A percentile compares a stretch with the other conserved stretches of the same genome.
Conservation (phyloP, 1,140 invertebrate species). For the Andricus grossulariae region DNA sequence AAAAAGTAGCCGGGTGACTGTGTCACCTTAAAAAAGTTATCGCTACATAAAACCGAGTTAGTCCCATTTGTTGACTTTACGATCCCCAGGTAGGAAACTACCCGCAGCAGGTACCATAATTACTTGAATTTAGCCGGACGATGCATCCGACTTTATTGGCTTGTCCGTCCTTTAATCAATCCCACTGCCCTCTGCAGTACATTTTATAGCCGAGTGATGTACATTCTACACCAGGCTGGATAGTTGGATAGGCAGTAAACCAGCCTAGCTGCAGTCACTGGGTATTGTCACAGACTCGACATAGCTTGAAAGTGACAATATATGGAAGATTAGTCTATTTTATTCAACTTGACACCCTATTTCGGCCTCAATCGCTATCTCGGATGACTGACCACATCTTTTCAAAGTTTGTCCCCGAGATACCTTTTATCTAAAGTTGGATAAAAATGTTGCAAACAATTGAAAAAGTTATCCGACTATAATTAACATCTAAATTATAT, state of each 20-base stretch:
- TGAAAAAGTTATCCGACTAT: too few species aligned
- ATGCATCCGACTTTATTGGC: constrained; percentile 22
- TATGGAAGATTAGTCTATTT: too few species aligned
- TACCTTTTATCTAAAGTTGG: too few species aligned
- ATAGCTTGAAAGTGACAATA: too few species aligned
- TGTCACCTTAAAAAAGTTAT: constrained; percentile 26
- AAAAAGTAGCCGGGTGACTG: constrained; percentile 6
- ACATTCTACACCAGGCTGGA: too few species aligned
- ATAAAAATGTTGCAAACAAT: too few species aligned
- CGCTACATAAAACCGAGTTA: constrained; percentile 27
- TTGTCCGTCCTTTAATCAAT: constrained; percentile 27
- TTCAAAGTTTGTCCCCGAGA: too few species aligned
- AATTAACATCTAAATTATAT: too few species aligned
- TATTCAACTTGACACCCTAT: too few species aligned
- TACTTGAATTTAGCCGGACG: constrained; percentile 25
- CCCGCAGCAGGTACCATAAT: constrained; percentile 21
- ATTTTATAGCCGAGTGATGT: constrained; percentile 20
- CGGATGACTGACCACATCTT: too few species aligned
- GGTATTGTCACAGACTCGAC: neutral
- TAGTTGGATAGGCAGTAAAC: neutral
- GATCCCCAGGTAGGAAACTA: constrained; percentile 9
- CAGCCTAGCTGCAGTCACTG: constrained; percentile 11
- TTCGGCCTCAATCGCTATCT: too few species aligned
- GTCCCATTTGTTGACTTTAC: constrained; percentile 23
- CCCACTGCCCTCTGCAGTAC: constrained; percentile 2